Conservation (phyloP, 2,888 invertebrate species). For the Amiota minor region DNA sequence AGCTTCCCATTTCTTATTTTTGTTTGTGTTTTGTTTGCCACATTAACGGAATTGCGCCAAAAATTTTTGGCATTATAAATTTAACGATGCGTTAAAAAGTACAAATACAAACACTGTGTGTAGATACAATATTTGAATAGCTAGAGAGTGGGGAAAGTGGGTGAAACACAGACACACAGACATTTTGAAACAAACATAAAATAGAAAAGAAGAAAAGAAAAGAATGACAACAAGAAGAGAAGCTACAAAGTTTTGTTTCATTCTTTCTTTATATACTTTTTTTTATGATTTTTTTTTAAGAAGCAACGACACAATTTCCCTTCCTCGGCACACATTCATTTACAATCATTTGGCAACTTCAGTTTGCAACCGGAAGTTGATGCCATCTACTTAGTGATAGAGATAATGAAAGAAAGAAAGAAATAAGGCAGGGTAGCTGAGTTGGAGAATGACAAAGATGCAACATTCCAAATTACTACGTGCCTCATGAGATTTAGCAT, state of each 20-base stretch:
- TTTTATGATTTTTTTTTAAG: background rate
- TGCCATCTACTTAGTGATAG: slow-evolving; percentile 62
- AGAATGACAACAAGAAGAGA: background rate
- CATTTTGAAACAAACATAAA: slow-evolving; percentile 2
- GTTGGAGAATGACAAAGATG: slow-evolving; percentile 10
- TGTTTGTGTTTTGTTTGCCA: slow-evolving; percentile 41
- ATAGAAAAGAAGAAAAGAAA: background rate
- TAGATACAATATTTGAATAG: too few species aligned
- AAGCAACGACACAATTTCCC: slow-evolving; percentile 32
- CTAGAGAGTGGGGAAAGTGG: too few species aligned
- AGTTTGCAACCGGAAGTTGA: slow-evolving; percentile 58
- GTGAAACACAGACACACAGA: slow-evolving; percentile 21
- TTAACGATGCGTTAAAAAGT: slow-evolving; percentile 59
- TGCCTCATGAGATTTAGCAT: background rate
- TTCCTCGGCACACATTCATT: slow-evolving; percentile 55
- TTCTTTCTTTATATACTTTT: too few species aligned
- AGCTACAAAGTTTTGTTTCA: background rate
- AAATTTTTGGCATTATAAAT: slow-evolving; percentile 56
- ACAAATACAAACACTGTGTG: slow-evolving; percentile 3
- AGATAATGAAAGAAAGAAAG: background rate
- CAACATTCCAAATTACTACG: background rate
- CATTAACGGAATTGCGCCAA: slow-evolving; percentile 61
- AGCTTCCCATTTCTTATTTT: too few species aligned
- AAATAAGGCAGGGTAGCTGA: slow-evolving; percentile 14
- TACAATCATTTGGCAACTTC: slow-evolving; percentile 65